Evolutionary conservation across 2,113 vertebrate species (phyloP).

Genomic region (Periophthalmodon schlosseri): DNA sequence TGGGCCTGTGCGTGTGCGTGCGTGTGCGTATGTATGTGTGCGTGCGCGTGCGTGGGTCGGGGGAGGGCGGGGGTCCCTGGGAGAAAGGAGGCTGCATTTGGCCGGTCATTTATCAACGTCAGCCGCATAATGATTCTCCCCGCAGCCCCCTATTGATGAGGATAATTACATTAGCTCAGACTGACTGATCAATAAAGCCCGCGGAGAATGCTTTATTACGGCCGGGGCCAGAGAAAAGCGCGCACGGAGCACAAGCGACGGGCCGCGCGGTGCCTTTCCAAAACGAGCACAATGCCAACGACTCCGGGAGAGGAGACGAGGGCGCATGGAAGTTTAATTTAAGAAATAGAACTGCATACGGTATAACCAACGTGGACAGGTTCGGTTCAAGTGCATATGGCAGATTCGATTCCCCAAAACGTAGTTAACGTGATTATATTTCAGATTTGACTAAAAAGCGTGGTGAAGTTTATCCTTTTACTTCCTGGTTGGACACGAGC

Average conservation of each 20-base stretch:
- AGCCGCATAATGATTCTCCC: slow-evolving; percentile 99
- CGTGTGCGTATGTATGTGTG: slow-evolving; percentile 59
- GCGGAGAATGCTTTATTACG: slow-evolving; percentile 94
- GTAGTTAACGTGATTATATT: no score
- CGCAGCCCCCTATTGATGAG: slow-evolving; percentile 99
- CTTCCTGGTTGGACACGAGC: no score
- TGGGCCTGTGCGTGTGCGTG: slow-evolving; percentile 40
- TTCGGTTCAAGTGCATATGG: background rate
- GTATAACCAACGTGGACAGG: background rate
- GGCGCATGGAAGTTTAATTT: background rate
- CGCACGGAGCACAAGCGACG: slow-evolving; percentile 47
- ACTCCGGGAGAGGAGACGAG: background rate
- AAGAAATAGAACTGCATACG: background rate
- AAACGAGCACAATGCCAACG: background rate
- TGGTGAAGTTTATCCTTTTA: no score
- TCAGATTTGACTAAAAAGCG: no score
- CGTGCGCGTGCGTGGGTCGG: slow-evolving; percentile 78
- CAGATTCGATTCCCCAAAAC: no score
- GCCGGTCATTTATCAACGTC: slow-evolving; percentile 99
- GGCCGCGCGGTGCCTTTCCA: background rate
- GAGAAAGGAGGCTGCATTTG: slow-evolving; percentile 93
- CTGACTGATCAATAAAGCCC: slow-evolving; percentile 99
- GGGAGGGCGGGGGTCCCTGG: slow-evolving; percentile 87
- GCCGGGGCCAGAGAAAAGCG: slow-evolving; percentile 76
- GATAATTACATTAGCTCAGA: slow-evolving; percentile 99